Base-by-base conservation (phyloP, 2,888 invertebrate genomes). In the Pemphredon lugubris region DNA sequence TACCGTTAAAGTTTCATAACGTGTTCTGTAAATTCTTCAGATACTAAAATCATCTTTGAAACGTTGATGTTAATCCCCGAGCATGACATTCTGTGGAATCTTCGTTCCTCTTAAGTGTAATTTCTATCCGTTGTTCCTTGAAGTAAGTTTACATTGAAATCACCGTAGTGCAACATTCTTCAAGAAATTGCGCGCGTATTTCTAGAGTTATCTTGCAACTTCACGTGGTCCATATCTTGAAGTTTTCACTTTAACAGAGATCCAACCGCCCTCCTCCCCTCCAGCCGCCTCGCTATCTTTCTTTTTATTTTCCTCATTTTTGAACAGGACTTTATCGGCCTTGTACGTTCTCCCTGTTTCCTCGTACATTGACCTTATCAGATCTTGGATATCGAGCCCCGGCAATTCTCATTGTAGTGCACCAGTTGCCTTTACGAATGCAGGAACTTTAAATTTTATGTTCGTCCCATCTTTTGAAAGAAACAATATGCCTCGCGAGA, bases 201-300 rank as follows among this genome's bases (percentile, higher is more conserved):
- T 63, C 50, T 42, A 13, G 32, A 50, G 51, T 54, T 51, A 26
- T 21, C 30, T 30, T 14, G 44, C 21, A 45, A 57, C 57, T 66
- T 40, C 13, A 54, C 50, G 45, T 18, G 37, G 26, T 20, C 26
- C 37, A 50, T 64, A 64, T 63, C 59, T 64, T 59, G 34, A 54
- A 64, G 64, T 72, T 68, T 74, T 74, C 74, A 72, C 74, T 74
- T 72, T 68, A 74, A 67, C 57, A 40, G 39, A 42, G 37, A 23
- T 63, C 58, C 42, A 57, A 21, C 44, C 13, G 51, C 51, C 42
- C 9, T 23, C n/a, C n/a, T n/a, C n/a, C n/a, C n/a, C n/a, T n/a
- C n/a, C n/a, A 20, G 45, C 18, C 20, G 16, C 20, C 13, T 39
- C 47, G 34, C 34, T 39, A 54, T 57, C 39, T 53, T 48, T 23